Evolutionary conservation across 2,113 vertebrate genomes (phyloP), one percentile per base, ranked within the genome.

Genomic region (Neogobius melanostomus): DNA sequence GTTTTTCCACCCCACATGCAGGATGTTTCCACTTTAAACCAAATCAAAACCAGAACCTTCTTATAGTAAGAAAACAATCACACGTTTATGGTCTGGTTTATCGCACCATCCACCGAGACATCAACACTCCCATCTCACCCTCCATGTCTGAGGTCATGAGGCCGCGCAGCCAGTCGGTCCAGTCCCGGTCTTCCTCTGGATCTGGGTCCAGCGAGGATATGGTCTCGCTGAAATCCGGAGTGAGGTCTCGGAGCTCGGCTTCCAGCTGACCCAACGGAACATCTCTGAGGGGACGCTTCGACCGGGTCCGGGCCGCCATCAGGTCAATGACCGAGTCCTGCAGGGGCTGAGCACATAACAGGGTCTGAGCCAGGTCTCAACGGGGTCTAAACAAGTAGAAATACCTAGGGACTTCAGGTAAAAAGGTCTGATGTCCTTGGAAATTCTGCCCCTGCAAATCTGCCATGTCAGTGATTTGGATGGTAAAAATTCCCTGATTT

Each of bases 181-280:
- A 99, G 7, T 97, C 94, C 46, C 94, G 93, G 47, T 99, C 97
- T n/a, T 98, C 95, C 0, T 85, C 93, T 5, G 95, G 91, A 8
- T 56, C 53, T 11, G 9, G 53, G 8, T 56, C 53, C 53, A 56
- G 53, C 17, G 53, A 56, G 10, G 53, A 28, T 28, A 16, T 28
- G 53, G 53, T 56, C 17, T 56, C 53, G 53, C 11, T 56, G 17
- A 99, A 97, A 69, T 99, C 97, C 0, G 97, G 95, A 0, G 97
- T 99, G 85, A 98, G 97, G 68, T 99, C 95, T 2, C 71, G 89
- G 0, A 99, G 95, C 88, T 97, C 95, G 0, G 97, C 97, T 91
- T 99, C 97, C 83, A 99, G 91, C 43, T 86, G 93, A 1, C 95
- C 96, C 10, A 99, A 85, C 0, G 96, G 96, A 5, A 99, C 91